phyloP scores from a whole-genome alignment of 2,113 vertebrate genomes.

The Murina feae region DNA sequence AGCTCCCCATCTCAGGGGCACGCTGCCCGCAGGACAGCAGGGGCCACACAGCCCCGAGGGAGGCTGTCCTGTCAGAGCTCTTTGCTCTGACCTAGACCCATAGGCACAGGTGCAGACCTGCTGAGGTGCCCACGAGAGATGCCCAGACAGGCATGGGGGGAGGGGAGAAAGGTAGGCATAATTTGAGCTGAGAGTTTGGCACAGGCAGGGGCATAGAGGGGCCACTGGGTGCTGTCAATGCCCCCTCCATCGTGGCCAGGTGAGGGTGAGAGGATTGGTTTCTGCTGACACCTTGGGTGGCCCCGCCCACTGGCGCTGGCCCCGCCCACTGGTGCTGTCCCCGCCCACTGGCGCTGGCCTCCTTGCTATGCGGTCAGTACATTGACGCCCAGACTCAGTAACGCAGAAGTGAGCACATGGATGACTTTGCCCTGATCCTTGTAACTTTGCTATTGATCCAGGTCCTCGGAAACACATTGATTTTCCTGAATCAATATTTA shows the following conservation, averaged over 20 bases:
- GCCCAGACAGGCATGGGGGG: not conserved
- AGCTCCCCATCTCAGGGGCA: not conserved
- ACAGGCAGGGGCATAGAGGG: not conserved
- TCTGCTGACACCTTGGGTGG: not conserved
- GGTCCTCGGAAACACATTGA: constrained; percentile 57
- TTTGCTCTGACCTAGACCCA: not conserved
- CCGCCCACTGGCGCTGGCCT: not conserved
- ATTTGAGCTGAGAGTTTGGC: not conserved
- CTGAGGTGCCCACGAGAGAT: not conserved
- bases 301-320: not conserved
- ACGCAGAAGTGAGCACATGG: not conserved
- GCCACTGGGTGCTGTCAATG: not conserved
- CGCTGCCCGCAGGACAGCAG: not conserved
- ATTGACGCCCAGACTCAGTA: not conserved
- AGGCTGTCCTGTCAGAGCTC: not conserved
- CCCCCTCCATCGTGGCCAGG: not conserved
- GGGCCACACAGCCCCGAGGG: not conserved
- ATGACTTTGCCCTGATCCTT: constrained; percentile 65
- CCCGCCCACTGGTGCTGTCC: not conserved
- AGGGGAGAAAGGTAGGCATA: too few species aligned
- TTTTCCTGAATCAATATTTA: constrained; percentile 68
- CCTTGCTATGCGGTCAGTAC: not conserved
- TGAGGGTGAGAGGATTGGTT: not conserved
- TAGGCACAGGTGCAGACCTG: not conserved
- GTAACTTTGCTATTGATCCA: constrained; percentile 58